Base-by-base conservation (phyloP, 30 jellyfish, hydroid and myxozoan genomes). In the Aurelia aurita complex sp. Pacific region DNA sequence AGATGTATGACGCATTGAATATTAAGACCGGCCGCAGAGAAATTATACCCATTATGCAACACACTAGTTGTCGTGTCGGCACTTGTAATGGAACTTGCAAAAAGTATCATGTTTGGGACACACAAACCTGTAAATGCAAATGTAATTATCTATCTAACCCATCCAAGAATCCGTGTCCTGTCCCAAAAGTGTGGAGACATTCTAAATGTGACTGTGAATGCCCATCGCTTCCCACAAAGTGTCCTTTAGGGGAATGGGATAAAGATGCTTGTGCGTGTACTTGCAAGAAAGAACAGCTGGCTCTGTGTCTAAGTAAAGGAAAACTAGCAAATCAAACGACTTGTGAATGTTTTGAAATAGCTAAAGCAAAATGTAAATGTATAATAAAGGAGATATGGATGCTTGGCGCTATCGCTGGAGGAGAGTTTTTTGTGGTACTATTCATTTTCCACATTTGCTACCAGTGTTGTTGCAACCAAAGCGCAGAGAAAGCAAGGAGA, bases 191-290 rank as follows among this genome's bases (percentile, higher is more conserved):
- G 17, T 82, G 91, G 91, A 23, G 17, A 50, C 77, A 73, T 13
- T 18, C 29, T 23, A 23, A 0, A 12, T 82, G 91, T 64, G 6
- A 65, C 51, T 82, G 91, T 61, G 80, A 18, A 36, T 82, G 91
- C 63, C 79, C 80, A n/a, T 16, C 61, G 11, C 33, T 15, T 11
- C 73, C 85, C 5, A 38, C 1, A 35, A 60, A 13, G n/a, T 82
- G 91, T 42, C 69, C 85, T 10, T 70, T 23, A 23, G 71, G 71
- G 84, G 91, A 82, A 82, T 82, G 91, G 91, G 50, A 50, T 18
- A 32, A 61, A 1, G 85, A 82, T 10, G 43, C 42, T 0, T 82
- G 91, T 61, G n/a, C 64, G 6, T 82, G 91, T n/a, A 33, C 62
- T 6, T 82, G 91, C 85, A 70, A 42, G 61, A 72, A 72, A 50